Base-by-base conservation (phyloP, 1,140 invertebrate species). In the Probaryconus sp. region DNA sequence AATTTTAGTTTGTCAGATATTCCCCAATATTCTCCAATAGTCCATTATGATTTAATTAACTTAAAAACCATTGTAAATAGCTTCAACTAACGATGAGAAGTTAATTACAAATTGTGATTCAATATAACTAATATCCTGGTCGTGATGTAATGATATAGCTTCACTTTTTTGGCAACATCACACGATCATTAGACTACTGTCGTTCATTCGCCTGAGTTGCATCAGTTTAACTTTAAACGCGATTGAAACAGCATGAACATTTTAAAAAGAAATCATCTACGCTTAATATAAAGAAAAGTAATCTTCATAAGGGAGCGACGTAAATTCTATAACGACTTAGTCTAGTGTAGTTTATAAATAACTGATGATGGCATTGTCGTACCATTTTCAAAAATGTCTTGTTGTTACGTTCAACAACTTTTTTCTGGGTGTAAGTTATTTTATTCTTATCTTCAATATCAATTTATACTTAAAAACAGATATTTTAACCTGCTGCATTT, bases 291-390 rank as follows among this genome's bases (percentile, higher is more conserved):
- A n/a, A n/a, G n/a, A n/a, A n/a, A n/a, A n/a, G n/a, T n/a, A n/a
- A n/a, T n/a, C n/a, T n/a, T n/a, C n/a, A n/a, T n/a, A n/a, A n/a
- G n/a, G 11, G 9, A 16, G 30, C 31, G 14, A 13, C 4, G 11
- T 26, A 16, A 17, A 31, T 58, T n/a, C 24, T 18, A 33, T 16
- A 11, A 28, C 35, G 43, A 45, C 16, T 40, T 18, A 45, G 47
- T 45, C 45, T 64, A 24, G 68, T 24, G 58, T 24, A 53, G 3
- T 43, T 63, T 70, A 74, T 63, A 74, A 74, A 74, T 74, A 74
- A 74, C 71, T 68, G 24, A 63, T 68, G 68, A 74, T 74, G 71
- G 63, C 63, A 74, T 61, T 63, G 61, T 28, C 71, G 38, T 43
- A 48, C 5, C 40, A 47, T 20, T 68, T 56, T 63, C 63, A 61